Evolutionary conservation across 1,140 invertebrate species (phyloP).

Genomic region (Heliconius hewitsoni): DNA sequence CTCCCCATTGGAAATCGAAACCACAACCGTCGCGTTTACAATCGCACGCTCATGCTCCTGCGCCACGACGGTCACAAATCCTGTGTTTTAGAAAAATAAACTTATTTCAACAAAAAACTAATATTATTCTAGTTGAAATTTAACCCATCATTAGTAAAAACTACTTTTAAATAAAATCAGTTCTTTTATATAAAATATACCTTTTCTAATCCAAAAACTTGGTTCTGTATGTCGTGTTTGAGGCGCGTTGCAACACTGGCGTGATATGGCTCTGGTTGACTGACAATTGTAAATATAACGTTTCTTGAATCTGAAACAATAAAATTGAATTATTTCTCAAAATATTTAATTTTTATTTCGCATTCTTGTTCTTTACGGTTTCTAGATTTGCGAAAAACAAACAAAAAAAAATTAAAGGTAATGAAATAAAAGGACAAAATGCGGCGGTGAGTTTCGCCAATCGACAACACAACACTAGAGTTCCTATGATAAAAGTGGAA

Average conservation of each 20-base stretch:
- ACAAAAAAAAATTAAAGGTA: background rate
- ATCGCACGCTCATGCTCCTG: no score
- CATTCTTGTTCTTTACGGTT: background rate
- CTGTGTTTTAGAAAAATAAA: no score
- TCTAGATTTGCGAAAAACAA: background rate
- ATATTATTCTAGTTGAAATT: no score
- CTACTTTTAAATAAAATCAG: background rate
- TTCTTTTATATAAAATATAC: conserved; percentile 40
- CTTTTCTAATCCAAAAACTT: conserved; percentile 61
- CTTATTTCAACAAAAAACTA: no score
- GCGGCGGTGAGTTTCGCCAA: no score
- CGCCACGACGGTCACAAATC: no score
- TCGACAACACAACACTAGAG: no score
- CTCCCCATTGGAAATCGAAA: no score
- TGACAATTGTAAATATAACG: conserved; percentile 71
- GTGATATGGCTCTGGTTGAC: conserved; percentile 75
- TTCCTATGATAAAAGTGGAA: no score
- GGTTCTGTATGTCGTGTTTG: conserved; percentile 66
- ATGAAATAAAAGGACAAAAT: no score
- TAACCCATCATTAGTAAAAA: no score
- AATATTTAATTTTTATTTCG: background rate
- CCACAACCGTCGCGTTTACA: no score
- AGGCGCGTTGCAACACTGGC: conserved; percentile 69
- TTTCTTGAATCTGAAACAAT: conserved; percentile 72
- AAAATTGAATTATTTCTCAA: background rate